Evolutionary conservation across 2,888 invertebrate genomes (phyloP).

Genomic region (Cheiracanthium punctorium): DNA sequence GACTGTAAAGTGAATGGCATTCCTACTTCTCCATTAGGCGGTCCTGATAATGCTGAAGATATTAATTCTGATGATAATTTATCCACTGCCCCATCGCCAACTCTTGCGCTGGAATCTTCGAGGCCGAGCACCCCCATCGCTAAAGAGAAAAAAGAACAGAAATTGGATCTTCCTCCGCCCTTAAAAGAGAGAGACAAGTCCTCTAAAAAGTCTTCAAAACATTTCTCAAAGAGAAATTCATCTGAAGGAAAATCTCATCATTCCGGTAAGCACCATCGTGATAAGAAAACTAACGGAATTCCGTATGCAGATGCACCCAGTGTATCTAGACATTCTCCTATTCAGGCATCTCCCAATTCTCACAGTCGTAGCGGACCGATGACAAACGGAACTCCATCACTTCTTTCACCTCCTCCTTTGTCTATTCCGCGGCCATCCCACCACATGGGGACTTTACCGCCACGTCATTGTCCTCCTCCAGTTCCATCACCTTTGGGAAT

Average conservation of each 20-base stretch:
- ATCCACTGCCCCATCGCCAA: conserved; percentile 34
- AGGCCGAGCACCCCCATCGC: conserved; percentile 17
- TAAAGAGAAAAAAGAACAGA: conserved; percentile 31
- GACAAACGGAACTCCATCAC: conserved; percentile 48
- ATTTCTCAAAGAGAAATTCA: conserved; percentile 34
- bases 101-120: conserved; percentile 31
- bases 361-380: conserved; percentile 27
- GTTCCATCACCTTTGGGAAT: conserved; percentile 62
- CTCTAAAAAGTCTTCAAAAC: conserved; percentile 35
- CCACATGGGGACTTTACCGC: conserved; percentile 14
- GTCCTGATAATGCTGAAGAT: conserved; percentile 41
- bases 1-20: conserved; percentile 79
- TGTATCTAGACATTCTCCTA: conserved; percentile 39
- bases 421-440: conserved; percentile 59
- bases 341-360: conserved; percentile 52
- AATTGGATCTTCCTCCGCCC: conserved; percentile 14
- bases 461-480: conserved; percentile 60
- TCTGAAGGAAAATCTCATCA: conserved; percentile 17
- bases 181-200: conserved; percentile 43
- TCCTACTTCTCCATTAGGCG: conserved; percentile 35
- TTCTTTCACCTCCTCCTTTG: conserved; percentile 65
- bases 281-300: conserved; percentile 30
- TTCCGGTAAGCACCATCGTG: conserved; percentile 36
- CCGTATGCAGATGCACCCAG: not conserved
- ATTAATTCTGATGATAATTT: conserved; percentile 57